Base-by-base conservation (phyloP, 1,140 invertebrate species). In the Saccostrea cuccullata region DNA sequence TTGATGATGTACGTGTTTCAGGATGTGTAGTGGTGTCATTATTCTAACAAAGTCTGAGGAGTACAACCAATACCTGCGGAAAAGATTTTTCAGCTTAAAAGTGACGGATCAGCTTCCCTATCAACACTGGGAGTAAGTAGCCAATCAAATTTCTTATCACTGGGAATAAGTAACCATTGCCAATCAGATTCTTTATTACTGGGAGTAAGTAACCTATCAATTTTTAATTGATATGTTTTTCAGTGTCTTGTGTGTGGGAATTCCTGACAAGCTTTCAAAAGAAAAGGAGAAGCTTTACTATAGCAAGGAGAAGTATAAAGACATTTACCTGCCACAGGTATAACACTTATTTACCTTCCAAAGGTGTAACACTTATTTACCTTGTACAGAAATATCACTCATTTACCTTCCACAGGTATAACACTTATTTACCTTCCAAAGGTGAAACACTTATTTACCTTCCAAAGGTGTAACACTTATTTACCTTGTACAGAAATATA, bases 291-390 rank as follows among this genome's bases (percentile, higher is more conserved):
- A 36, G 8, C 26, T 77, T 2, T 30, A 77, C 15, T 77, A 77
- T 17, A 77, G 13, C 70, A 77, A 77, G 70, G 70, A 77, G 26
- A 77, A 77, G 70, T 77, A 30, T 36, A 12, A 36, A 40, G 70
- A 77, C 13, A 77, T 77, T 15, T 77, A 77, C 70, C 70, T 77
- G 11, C 70, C 70, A 77, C 70, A 77, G 26, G 70, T 77, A 77
- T 26, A 30, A 12, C 3, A 77, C 1, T 40, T 77, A 47, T 47
- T 47, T 47, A 47, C 5, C 47, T 47, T 2, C 40, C 40, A 47
- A 2, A 47, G 40, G 40, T 47, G 6, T 17, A 64, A 64, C 6
- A 64, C 5, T 64, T 64, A 0, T 64, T 20, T 64, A 47, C 40
- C 40, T 47, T 47, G 40, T 47, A 47, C 40, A 47, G 40, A 47